These are phyloP conservation scores for Cerastoderma edule DNA, from an alignment of 2,888 invertebrate species.

Conservation along the genomic window DNA sequence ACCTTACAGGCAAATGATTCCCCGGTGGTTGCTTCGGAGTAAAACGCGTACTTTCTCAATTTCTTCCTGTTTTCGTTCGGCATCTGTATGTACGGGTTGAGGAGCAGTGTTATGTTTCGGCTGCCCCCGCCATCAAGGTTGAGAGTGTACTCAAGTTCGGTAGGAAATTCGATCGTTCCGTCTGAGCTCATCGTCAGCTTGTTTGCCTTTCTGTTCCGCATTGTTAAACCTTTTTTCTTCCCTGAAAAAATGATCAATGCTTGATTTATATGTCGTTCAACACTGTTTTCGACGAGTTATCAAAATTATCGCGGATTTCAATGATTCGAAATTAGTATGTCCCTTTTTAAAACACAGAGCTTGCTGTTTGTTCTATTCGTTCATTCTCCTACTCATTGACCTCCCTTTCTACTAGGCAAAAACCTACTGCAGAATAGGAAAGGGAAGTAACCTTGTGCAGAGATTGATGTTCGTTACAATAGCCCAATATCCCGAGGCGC, in stretches of 20 bases:
- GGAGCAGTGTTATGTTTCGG: not conserved
- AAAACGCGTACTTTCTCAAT: slow-evolving; percentile 7
- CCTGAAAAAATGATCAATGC: slow-evolving; percentile 2
- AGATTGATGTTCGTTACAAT: no score
- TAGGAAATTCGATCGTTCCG: slow-evolving; percentile 9
- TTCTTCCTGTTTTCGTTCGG: not conserved
- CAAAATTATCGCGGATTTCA: no score
- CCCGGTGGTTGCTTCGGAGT: not conserved
- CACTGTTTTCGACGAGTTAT: no score
- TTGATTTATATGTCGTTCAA: no score
- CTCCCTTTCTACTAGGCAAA: no score
- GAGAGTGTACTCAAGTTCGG: slow-evolving; percentile 3
- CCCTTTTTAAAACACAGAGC: no score
- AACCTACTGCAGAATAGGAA: no score
- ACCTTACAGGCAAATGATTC: slow-evolving; percentile 21
- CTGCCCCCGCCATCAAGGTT: not conserved
- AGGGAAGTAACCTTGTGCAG: no score
- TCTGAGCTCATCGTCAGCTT: not conserved
- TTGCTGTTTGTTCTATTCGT: no score
- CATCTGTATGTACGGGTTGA: slow-evolving; percentile 6
- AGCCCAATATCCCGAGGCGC: no score
- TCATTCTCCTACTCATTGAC: no score
- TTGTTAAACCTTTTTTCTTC: not conserved
- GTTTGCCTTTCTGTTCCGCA: not conserved
- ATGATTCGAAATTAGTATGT: no score